Percentiles rank a stretch among this genome's conserved stretches.
phyloP scores from a whole-genome alignment of 2,888 invertebrate species.

The Globia sparganii region DNA sequence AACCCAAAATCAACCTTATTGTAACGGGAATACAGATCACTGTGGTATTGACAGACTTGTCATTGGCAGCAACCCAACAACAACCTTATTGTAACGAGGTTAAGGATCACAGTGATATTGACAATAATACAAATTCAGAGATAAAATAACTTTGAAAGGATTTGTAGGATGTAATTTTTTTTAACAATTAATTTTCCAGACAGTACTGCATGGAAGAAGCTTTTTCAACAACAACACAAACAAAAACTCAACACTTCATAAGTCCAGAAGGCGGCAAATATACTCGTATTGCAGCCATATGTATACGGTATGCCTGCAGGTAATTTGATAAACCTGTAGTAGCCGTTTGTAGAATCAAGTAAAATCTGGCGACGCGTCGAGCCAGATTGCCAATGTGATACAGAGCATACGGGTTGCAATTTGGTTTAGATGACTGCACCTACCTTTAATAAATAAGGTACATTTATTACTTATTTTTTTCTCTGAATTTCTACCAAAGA shows the following conservation, averaged over 20 bases:
- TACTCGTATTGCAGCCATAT: conserved; percentile 21
- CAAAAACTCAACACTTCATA: background rate
- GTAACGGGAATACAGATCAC: no score
- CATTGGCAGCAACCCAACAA: no score
- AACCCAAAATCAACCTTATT: no score
- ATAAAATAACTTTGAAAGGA: no score
- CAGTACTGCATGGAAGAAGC: background rate
- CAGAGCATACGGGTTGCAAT: conserved; percentile 26
- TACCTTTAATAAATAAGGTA: background rate
- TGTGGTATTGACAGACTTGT: no score
- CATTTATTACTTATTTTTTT: background rate
- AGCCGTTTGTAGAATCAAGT: conserved; percentile 33
- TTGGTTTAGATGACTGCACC: conserved; percentile 5
- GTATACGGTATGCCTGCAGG: conserved; percentile 17
- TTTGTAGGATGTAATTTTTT: no score
- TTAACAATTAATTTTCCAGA: background rate
- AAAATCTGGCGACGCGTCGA: conserved; percentile 14
- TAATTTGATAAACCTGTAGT: conserved; percentile 57
- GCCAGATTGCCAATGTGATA: conserved; percentile 48
- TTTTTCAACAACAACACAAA: background rate
- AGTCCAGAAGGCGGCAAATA: background rate
- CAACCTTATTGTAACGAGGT: no score
- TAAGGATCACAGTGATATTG: no score
- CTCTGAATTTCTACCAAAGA: background rate
- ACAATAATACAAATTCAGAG: no score